Conservation (phyloP, 1,140 invertebrate species). For the Panagrolaimus sp. region DNA sequence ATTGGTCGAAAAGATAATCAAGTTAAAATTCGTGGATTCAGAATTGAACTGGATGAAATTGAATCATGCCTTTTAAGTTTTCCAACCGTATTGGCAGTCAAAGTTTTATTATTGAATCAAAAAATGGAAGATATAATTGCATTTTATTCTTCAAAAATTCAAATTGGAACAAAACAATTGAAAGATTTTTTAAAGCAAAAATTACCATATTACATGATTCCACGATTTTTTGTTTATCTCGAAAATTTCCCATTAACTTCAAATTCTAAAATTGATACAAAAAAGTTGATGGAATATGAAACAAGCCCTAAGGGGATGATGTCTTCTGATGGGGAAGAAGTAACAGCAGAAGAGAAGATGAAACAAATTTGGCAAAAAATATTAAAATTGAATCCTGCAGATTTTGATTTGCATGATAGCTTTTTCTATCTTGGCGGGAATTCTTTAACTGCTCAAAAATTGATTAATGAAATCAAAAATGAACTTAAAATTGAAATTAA, state of each 20-base stretch:
- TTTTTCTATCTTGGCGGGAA: constrained; percentile 35
- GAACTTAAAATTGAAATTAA: not conserved
- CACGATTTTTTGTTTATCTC: constrained; percentile 17
- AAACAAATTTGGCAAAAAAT: constrained; percentile 15
- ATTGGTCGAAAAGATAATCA: constrained; percentile 28
- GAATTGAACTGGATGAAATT: constrained; percentile 33
- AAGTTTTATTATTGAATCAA: not conserved
- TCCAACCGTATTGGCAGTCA: not conserved
- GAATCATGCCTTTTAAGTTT: constrained; percentile 10
- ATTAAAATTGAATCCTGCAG: constrained; percentile 3
- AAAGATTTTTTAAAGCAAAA: constrained; percentile 18
- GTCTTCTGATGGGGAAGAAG: too few relatives aligned
- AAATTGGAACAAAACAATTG: not conserved
- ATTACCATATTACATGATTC: constrained; percentile 26
- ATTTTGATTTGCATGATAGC: constrained; percentile 20
- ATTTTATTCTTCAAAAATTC: constrained; percentile 15
- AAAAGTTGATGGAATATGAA: constrained; percentile 8
- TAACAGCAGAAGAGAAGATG: too few relatives aligned
- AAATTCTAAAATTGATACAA: constrained; percentile 30
- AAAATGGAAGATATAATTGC: constrained; percentile 16
- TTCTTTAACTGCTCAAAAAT: constrained; percentile 24
- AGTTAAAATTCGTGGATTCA: constrained; percentile 34
- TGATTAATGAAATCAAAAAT: constrained; percentile 17
- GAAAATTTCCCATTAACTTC: constrained; percentile 27
- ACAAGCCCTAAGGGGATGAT: too few relatives aligned